Base-by-base conservation (phyloP, 2,113 vertebrate genomes). In the Lophius piscatorius region DNA sequence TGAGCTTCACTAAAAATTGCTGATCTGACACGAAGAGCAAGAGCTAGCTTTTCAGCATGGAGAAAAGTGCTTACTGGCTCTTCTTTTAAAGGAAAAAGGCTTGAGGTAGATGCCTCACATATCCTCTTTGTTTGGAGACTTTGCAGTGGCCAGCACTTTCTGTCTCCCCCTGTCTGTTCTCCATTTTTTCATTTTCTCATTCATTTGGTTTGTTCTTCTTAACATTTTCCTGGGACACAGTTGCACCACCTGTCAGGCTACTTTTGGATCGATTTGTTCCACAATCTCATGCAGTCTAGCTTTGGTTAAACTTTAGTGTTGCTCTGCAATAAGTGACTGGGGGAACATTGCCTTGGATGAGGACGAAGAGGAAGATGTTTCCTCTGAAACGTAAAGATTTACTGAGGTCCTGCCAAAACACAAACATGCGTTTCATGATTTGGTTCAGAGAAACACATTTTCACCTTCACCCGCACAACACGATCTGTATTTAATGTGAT, bases 141-240 rank as follows among this genome's bases (percentile, higher is more conserved):
- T 90, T 92, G 90, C 91, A 91, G 84, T 74, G 85, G 88, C 81
- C 85, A 92, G 91, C 91, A 92, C 78, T 92, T 92, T 92, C 87
- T 82, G 86, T 89, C 85, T 85, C 65, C 76, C 70, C 60, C 75
- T 80, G 88, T 88, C 86, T 88, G 66, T 81, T 83, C 83, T 84
- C 77, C 63, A 10, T 75, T 85, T 87, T 74, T 85, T 68, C 75
- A 80, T 80, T 87, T 84, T 84, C 83, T 87, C 83, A 86, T 90
- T 87, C 84, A 87, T 89, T 89, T 80, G 58, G 70, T 88, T 88
- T 84, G 80, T 89, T 88, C 86, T 80, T 80, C 76, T 56, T 79
- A 60, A 84, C 85, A 79, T 70, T 82, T 84, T 84, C 73, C 70
- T 31, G 21, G 71, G 76, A 83, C 76, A 70, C 72, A 77, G 61